Base-by-base conservation (phyloP, 2,113 vertebrate species). In the Mola mola region DNA sequence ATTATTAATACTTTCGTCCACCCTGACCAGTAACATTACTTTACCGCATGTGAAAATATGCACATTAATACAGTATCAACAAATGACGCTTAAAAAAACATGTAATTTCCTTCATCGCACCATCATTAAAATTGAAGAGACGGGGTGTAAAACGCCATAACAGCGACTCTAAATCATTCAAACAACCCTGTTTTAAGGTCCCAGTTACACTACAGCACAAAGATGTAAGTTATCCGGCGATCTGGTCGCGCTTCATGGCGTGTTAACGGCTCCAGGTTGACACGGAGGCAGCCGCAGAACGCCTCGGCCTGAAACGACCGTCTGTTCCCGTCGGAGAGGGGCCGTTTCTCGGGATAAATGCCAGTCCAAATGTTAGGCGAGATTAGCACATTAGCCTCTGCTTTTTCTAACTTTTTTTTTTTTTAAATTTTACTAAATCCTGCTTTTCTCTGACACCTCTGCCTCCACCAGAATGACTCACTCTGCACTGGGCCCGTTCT, bases 251-350 rank as follows among this genome's bases (percentile, higher is more conserved):
- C 44, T 40, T 52, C 44, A 13, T 66, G 70, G 75, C 53, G 75
- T 55, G 55, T 87, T 79, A 49, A 79, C 70, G 5, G 64, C 43
- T 36, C 31, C 33, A 72, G 76, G 79, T 70, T 65, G 58, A 22
- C 26, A 71, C 57, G 44, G 28, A 50, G 24, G 19, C 66, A 47
- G 17, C 61, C 9, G 2, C 11, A 21, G n/a, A n/a, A 28, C n/a
- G 5, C 36, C 60, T 46, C 12, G 8, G 28, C 51, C 37, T 28
- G 40, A 58, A 62, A 74, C 20, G 46, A 68, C 20, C 43, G 28
- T 21, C 2, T 1, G 31, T 38, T 41, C 0, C 36, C 19, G 37
- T 41, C 36, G 12, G 4, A 16, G 1, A 12, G 40, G 52, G 66
- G 46, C 49, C 46, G 3, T 66, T 62, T 53, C 37, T 4, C 17